phyloP scores from a whole-genome alignment of 2,888 invertebrate species.

The Oscheius sp. region DNA sequence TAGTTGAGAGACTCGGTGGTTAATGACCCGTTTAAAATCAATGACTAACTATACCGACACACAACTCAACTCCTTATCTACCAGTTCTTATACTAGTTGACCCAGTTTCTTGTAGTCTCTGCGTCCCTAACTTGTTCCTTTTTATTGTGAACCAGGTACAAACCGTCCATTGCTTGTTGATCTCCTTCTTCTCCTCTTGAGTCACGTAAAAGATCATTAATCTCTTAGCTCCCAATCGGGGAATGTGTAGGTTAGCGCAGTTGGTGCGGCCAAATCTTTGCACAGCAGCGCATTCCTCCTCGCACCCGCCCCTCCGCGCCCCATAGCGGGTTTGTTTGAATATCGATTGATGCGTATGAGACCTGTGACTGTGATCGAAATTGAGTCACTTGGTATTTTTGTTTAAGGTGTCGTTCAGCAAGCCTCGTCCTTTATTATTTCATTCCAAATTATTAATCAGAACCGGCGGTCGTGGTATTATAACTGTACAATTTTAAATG shows the following conservation, averaged over 20 bases:
- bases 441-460: conserved; percentile 12
- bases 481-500: neutral
- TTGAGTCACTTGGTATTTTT: conserved; percentile 16
- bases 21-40: neutral
- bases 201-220: neutral
- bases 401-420: conserved; percentile 1
- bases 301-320: conserved; percentile 21
- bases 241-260: conserved; percentile 24
- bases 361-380: conserved; percentile 3
- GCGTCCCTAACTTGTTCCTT: conserved; percentile 22
- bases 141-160: neutral
- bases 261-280: conserved; percentile 26
- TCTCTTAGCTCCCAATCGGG: conserved; percentile 20
- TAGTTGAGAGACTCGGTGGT: conserved; percentile 1
- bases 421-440: neutral
- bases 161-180: neutral
- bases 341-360: conserved; percentile 34
- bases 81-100: neutral
- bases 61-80: neutral
- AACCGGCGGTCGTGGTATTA: conserved; percentile 5
- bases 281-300: conserved; percentile 31
- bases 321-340: conserved; percentile 32
- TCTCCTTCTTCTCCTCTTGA: neutral
- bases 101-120: neutral
- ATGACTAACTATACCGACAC: neutral